Base-by-base conservation (phyloP, 2,888 invertebrate species). In the Epirrita christyi region DNA sequence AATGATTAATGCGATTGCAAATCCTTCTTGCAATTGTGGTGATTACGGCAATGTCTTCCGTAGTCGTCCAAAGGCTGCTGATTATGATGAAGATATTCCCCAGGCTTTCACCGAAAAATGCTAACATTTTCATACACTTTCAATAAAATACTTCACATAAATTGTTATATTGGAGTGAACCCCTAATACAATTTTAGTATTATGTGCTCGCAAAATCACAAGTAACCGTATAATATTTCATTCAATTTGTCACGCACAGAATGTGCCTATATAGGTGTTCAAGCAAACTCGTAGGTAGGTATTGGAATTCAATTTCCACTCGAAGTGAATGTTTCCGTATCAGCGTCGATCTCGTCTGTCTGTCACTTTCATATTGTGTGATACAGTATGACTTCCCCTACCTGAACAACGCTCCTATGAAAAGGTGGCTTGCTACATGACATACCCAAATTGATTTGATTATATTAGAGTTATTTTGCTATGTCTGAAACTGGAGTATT, bases 231-330 rank as follows among this genome's bases (percentile, higher is more conserved):
- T 69, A 64, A 71, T 63, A 73, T 70, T 69, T 68, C 63, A 71
- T 72, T 73, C 72, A 68, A 74, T 75, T 76, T 68, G 72, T 70
- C 65, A 61, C 65, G 52, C 59, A 63, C 55, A 59, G 47, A 65
- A 71, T 63, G 65, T 52, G 4, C 21, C 21, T 21, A 21, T 4
- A 57, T 67, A 44, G 36, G 21, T 41, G 40, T 40, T 7, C 10
- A 37, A 48, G 28, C 10, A 13, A 48, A 48, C n/a, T 38, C 13
- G 28, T 40, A n/a, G 41, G 29, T 67, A 21, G 44, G 62, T 70
- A 68, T 72, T 59, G 70, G 68, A 78, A 78, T 76, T 76, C 70
- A 72, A 78, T 78, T 77, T 79, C 58, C 58, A 65, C 63, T 56
- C 49, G 57, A 42, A 64, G 70, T 62, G 70, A 73, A 73, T 73